Conservation (phyloP, 2,888 invertebrate species). For the Aspidiotus rigidus region DNA sequence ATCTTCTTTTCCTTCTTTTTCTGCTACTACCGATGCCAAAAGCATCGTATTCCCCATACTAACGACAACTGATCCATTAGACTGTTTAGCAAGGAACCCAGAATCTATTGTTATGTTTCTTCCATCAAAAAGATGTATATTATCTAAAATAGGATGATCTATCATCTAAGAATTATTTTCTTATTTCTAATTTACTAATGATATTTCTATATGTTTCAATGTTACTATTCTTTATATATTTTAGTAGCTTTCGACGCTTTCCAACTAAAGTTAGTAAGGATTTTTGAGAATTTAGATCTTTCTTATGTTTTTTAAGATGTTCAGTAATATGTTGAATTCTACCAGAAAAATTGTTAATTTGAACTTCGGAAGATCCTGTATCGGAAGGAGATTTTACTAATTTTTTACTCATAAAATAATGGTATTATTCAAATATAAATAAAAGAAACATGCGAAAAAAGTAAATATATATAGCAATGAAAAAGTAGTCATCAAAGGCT, state of each 20-base stretch:
- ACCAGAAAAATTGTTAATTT: not conserved
- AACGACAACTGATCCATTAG: conserved; percentile 6
- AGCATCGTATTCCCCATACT: conserved; percentile 5
- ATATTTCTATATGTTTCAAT: not conserved
- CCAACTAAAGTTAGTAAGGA: not conserved
- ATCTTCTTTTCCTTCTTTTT: not conserved
- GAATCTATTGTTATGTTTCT: not conserved
- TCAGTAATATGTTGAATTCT: not conserved
- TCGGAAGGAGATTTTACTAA: too few relatives aligned
- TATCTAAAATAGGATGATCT: not conserved
- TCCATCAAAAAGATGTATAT: not conserved
- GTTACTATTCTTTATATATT: not conserved
- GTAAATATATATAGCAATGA: too few relatives aligned
- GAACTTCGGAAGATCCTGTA: conserved; percentile 1
- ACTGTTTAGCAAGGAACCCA: conserved; percentile 6
- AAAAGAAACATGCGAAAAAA: too few relatives aligned
- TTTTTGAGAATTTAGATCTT: not conserved
- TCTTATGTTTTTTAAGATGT: not conserved
- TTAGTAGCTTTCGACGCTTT: not conserved
- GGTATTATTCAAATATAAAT: too few relatives aligned
- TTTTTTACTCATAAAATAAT: too few relatives aligned
- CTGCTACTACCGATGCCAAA: conserved; percentile 1
- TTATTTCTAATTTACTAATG: not conserved
- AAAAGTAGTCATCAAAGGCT: too few relatives aligned
- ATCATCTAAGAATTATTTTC: conserved; percentile 1